These are phyloP conservation scores for Campylomormyrus numenius DNA, from an alignment of 2,113 vertebrate species.

Conservation along the genomic window DNA sequence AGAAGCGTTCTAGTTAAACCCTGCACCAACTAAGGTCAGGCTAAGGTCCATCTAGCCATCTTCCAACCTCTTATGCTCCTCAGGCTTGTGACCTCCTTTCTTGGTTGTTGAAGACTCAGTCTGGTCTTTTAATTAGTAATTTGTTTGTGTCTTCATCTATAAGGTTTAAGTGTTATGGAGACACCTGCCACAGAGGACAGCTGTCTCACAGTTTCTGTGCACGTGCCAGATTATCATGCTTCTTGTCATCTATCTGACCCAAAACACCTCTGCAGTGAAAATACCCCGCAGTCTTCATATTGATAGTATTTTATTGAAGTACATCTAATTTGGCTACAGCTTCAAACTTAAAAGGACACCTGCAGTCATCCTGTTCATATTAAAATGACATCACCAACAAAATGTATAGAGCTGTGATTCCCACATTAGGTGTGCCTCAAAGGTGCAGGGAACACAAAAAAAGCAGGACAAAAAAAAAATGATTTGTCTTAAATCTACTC, in stretches of 20 bases:
- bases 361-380: not conserved
- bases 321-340: not conserved
- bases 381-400: not conserved
- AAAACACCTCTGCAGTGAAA: not conserved
- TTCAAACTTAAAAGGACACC: not conserved
- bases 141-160: not conserved
- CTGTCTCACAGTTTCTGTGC: not conserved
- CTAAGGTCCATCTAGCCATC: not conserved
- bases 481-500: not conserved
- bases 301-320: constrained; percentile 5
- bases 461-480: not conserved
- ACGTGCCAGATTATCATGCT: not conserved
- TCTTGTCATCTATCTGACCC: not conserved
- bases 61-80: not conserved
- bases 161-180: not conserved
- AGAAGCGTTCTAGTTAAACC: not conserved
- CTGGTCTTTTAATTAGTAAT: not conserved
- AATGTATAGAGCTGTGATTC: not conserved
- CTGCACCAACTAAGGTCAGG: not conserved
- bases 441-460: not conserved
- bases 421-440: not conserved
- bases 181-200: not conserved
- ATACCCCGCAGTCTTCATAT: not conserved
- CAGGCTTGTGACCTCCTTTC: not conserved
- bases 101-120: not conserved